phyloP scores from a whole-genome alignment of 1,140 invertebrate genomes.

The Rhysida immarginata region DNA sequence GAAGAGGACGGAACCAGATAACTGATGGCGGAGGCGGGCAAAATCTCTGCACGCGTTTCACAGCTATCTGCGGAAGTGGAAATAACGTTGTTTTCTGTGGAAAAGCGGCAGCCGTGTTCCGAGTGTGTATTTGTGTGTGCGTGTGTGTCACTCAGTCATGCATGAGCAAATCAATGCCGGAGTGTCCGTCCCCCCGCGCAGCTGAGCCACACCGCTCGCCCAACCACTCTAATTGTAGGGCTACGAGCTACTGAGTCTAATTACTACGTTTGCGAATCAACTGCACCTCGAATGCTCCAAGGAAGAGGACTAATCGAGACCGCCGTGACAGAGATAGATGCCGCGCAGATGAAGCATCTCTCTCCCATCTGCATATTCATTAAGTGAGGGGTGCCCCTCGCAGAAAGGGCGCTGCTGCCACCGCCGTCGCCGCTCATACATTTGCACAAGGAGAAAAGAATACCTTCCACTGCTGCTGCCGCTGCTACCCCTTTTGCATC shows the following conservation, averaged over 20 bases:
- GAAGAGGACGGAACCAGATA: no score
- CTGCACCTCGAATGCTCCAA: not conserved
- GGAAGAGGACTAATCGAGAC: not conserved
- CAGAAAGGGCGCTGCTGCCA: not conserved
- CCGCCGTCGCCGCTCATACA: no score
- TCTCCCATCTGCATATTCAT: slow-evolving; percentile 3
- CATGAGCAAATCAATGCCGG: not conserved
- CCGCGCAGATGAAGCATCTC: not conserved
- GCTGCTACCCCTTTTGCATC: no score
- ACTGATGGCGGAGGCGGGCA: no score
- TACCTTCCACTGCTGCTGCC: no score
- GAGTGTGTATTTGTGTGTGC: no score
- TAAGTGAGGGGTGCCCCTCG: not conserved
- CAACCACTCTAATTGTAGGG: not conserved
- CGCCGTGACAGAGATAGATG: not conserved
- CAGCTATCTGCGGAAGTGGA: no score
- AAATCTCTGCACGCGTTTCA: no score
- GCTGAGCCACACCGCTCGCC: not conserved
- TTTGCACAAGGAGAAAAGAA: no score
- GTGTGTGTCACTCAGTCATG: not conserved
- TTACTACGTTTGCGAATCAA: not conserved
- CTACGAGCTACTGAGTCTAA: not conserved
- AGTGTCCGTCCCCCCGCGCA: not conserved
- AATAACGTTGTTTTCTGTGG: no score
- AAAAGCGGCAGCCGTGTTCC: no score